Base-by-base conservation (phyloP, 2,113 vertebrate genomes). In the Sceloporus undulatus region DNA sequence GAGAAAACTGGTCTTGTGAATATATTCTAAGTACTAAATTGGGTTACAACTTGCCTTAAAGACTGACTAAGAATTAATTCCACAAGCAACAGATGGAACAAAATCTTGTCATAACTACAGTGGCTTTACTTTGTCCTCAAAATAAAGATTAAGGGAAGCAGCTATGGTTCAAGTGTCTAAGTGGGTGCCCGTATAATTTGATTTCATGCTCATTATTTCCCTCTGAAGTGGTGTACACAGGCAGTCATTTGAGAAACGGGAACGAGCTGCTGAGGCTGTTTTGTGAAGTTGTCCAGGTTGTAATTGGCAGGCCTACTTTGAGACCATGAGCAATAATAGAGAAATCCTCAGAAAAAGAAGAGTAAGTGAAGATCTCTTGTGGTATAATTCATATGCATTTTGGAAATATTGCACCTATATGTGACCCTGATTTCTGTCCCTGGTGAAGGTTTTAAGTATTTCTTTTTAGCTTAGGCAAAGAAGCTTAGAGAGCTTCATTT, bases 171-270 rank as follows among this genome's bases (percentile, higher is more conserved):
- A 97, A 94, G 95, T 97, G 93, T 92, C 93, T 95, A 96, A 96
- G 96, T 94, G 91, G 91, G 97, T 97, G 98, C 96, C 92, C 89
- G 91, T 94, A 94, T 98, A 98, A 99, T 98, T 98, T 95, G 98
- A 98, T 98, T 98, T 99, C 98, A 98, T 97, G 98, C 98, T 97
- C 88, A 85, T 96, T 96, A 97, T 95, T 97, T 97, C 92, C 95
- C 96, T 99, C 98, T 99, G 98, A 99, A 99, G 98, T 98, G 90
- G 98, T 98, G 98, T 98, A 98, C 34, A 92, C 97, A 98, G 97
- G 98, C 98, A 91, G 97, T 98, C 98, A 98, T 95, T 96, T 97
- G 98, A 98, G 97, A 98, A 97, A 91, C 97, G 96, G 96, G 95
- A 92, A 91, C 89, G 88, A 96, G 96, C 95, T 96, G 96, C 94